phyloP scores from a whole-genome alignment of 2,797 vertebrate species.

The Leuciscus waleckii region DNA sequence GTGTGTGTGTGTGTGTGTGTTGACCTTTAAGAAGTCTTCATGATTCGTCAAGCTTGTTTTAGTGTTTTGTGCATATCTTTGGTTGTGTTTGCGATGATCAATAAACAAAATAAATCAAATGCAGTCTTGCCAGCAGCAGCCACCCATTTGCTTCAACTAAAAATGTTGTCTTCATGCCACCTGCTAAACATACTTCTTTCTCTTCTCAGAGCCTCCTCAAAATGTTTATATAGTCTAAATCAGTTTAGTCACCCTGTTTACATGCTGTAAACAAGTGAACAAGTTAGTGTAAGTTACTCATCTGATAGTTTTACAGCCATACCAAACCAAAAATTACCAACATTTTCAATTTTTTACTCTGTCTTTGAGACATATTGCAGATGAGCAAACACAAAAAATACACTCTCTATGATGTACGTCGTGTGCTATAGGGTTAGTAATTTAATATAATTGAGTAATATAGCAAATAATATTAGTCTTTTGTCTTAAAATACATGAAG shows the following conservation, averaged over 20 bases:
- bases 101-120: slow-evolving; percentile 37
- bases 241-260: slow-evolving; percentile 20
- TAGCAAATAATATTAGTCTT: not conserved
- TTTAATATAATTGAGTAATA: not conserved
- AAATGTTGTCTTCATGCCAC: slow-evolving; percentile 8
- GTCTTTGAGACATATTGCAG: not conserved
- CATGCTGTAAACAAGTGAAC: slow-evolving; percentile 25
- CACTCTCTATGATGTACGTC: not conserved
- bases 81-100: slow-evolving; percentile 32
- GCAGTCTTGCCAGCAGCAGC: not conserved
- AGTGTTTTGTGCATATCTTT: slow-evolving; percentile 13
- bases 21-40: slow-evolving; percentile 7
- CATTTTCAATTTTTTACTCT: not conserved
- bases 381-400: no score
- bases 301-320: not conserved
- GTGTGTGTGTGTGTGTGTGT: not conserved
- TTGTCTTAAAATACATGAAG: not conserved
- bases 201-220: not conserved
- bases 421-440: not conserved
- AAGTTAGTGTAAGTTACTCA: not conserved
- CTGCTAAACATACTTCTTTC: slow-evolving; percentile 38
- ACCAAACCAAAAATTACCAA: slow-evolving; percentile 17
- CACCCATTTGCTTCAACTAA: slow-evolving; percentile 5
- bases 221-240: slow-evolving; percentile 29
- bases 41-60: slow-evolving; percentile 11